These are phyloP conservation scores for Athalia rosae DNA, from an alignment of 2,888 invertebrate species.

Conservation along the genomic window DNA sequence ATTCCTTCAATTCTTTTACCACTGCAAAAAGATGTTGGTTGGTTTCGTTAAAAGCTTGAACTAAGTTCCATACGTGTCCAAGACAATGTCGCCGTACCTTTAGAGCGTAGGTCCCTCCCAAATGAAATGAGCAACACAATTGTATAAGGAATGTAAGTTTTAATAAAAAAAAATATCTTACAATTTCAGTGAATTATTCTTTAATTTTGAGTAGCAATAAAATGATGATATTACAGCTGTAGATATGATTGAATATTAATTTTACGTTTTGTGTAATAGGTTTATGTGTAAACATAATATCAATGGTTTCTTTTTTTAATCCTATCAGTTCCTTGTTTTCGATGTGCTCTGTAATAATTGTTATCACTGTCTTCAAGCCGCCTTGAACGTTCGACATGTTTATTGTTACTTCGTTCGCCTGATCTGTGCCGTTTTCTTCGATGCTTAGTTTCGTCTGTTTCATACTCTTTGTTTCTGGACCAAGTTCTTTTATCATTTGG, in stretches of 20 bases:
- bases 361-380: neutral
- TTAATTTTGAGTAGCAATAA: neutral
- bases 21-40: too few species aligned
- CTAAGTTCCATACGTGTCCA: too few species aligned
- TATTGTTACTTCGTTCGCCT: neutral
- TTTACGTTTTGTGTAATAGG: too few species aligned
- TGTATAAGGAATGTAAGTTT: neutral
- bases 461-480: slow-evolving; percentile 35
- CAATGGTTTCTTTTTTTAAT: slow-evolving; percentile 1
- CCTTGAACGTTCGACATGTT: neutral
- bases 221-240: neutral
- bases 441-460: slow-evolving; percentile 29
- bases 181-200: slow-evolving; percentile 1
- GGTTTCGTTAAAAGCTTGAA: too few species aligned
- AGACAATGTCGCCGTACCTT: too few species aligned
- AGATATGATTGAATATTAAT: neutral
- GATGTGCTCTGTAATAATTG: neutral
- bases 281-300: neutral
- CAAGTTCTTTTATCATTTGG: slow-evolving; percentile 1
- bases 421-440: slow-evolving; percentile 30
- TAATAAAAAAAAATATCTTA: slow-evolving; percentile 1
- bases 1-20: too few species aligned
- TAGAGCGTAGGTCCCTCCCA: too few species aligned
- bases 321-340: neutral
- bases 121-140: neutral